These are phyloP conservation scores for Scaptomyza pallida DNA, from an alignment of 1,140 invertebrate species.

Conservation along the genomic window DNA sequence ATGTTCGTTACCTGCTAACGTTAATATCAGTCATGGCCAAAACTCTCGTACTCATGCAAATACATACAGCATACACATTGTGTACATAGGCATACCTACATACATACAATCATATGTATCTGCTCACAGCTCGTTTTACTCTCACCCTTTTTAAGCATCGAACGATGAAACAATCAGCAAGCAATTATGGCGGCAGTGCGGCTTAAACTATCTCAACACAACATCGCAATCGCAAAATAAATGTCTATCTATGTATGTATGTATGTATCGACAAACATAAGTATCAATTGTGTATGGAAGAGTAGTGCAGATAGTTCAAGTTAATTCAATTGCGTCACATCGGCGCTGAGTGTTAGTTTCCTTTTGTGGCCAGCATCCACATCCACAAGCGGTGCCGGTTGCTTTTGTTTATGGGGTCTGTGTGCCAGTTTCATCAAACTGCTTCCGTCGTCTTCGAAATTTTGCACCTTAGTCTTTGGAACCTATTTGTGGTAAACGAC, in stretches of 20 bases:
- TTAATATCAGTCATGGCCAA: slow-evolving; percentile 50
- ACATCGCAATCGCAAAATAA: slow-evolving; percentile 25
- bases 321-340: slow-evolving; percentile 52
- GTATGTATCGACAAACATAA: not conserved
- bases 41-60: slow-evolving; percentile 25
- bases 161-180: slow-evolving; percentile 19
- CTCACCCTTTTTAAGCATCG: slow-evolving; percentile 10
- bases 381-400: slow-evolving; percentile 31
- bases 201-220: slow-evolving; percentile 31
- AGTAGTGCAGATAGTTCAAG: slow-evolving; percentile 24
- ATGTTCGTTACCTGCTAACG: slow-evolving; percentile 34
- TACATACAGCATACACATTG: slow-evolving; percentile 6
- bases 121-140: slow-evolving; percentile 2
- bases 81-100: not conserved
- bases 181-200: slow-evolving; percentile 40
- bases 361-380: slow-evolving; percentile 45
- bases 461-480: slow-evolving; percentile 5
- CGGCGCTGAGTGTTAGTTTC: slow-evolving; percentile 37
- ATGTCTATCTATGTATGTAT: slow-evolving; percentile 9
- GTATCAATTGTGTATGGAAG: slow-evolving; percentile 5
- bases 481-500: not conserved
- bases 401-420: slow-evolving; percentile 50
- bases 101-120: not conserved
- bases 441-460: slow-evolving; percentile 35
- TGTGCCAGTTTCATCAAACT: slow-evolving; percentile 46